phyloP scores from a whole-genome alignment of 2,888 invertebrate genomes.

The Liposcelis brunnea region DNA sequence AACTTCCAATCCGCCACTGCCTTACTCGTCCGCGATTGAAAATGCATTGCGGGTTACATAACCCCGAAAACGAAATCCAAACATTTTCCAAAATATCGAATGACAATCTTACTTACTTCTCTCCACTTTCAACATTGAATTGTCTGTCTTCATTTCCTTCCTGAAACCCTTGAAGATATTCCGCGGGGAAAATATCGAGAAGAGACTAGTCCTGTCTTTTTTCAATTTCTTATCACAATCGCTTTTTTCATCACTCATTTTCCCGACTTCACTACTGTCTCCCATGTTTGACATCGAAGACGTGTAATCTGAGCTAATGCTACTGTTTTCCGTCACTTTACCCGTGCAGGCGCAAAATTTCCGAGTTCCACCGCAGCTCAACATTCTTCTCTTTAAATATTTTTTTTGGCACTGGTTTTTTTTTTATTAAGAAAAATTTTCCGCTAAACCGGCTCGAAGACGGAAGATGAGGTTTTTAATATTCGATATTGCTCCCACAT shows the following conservation, averaged over 20 bases:
- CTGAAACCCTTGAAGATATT: conserved; percentile 48
- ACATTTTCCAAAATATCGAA: no score
- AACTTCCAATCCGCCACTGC: no score
- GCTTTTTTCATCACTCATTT: background rate
- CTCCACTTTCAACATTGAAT: conserved; percentile 61
- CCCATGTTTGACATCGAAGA: background rate
- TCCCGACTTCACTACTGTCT: background rate
- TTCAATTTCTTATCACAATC: background rate
- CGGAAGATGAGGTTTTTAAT: no score
- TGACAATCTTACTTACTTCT: conserved; percentile 41
- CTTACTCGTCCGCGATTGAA: no score
- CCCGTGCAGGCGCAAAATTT: conserved; percentile 5
- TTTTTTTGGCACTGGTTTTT: background rate
- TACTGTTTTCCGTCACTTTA: conserved; percentile 2
- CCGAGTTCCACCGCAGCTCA: conserved; percentile 4
- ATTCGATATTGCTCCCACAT: no score
- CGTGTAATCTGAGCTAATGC: background rate
- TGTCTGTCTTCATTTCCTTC: conserved; percentile 35
- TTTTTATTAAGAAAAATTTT: no score
- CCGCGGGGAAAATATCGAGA: conserved; percentile 38
- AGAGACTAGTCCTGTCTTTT: conserved; percentile 20
- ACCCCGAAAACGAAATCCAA: no score
- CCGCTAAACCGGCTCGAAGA: no score
- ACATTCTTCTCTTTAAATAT: background rate
- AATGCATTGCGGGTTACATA: no score